These are phyloP conservation scores for Uloborus diversus DNA, from an alignment of 1,140 invertebrate genomes.

Conservation along the genomic window DNA sequence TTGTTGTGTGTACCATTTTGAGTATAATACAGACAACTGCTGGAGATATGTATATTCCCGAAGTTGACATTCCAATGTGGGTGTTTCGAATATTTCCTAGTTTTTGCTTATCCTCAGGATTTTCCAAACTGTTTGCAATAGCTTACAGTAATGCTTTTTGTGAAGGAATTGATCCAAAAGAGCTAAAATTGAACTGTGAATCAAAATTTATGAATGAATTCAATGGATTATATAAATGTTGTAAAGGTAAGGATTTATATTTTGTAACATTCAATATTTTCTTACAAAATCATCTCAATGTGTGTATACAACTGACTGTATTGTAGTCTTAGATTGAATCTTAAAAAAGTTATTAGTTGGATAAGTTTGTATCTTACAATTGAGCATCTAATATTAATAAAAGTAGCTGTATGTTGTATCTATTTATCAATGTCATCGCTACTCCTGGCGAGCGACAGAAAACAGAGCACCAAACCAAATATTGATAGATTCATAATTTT, in stretches of 20 bases:
- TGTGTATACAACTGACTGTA: not conserved
- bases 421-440: too few relatives aligned
- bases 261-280: not conserved
- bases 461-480: too few relatives aligned
- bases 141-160: constrained; percentile 33
- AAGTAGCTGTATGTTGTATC: not conserved
- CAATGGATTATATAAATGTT: constrained; percentile 31
- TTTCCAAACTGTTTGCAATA: constrained; percentile 21
- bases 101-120: constrained; percentile 11
- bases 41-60: not conserved
- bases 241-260: constrained; percentile 22
- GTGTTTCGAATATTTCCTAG: constrained; percentile 11
- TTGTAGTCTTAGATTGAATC: not conserved
- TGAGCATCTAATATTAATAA: not conserved
- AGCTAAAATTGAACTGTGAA: constrained; percentile 10
- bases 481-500: too few relatives aligned
- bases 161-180: constrained; percentile 1
- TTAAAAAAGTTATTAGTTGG: too few relatives aligned
- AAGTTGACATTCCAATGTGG: not conserved
- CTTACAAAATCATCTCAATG: not conserved
- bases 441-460: too few relatives aligned
- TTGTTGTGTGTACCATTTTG: not conserved
- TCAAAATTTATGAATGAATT: not conserved
- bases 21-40: not conserved
- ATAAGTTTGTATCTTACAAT: not conserved